Evolutionary conservation across 2,797 vertebrate species (phyloP), one percentile per base, ranked within the genome.

Genomic region (Astyanax mexicanus): DNA sequence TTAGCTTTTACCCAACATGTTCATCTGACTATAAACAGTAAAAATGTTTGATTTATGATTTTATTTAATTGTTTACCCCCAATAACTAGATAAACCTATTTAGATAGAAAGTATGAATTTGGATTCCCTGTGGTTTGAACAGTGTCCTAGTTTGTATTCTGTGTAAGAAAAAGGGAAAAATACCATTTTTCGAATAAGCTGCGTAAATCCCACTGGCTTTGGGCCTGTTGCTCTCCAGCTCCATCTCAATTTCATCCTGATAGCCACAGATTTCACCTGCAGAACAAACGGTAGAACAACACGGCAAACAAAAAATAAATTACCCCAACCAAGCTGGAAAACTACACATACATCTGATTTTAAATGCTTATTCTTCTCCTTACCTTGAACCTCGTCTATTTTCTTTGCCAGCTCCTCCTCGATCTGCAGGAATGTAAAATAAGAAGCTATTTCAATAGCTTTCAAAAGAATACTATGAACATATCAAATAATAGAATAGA

Each of bases 231-330:
- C 73, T 95, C 83, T 98, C 92, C 15, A 99, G 92, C 84, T 99
- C 96, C 11, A 92, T 90, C 82, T 99, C 97, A 12, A 99, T 99
- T 76, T 96, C 95, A 17, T 98, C 96, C 86, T 97, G 95, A 87
- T 95, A 99, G 75, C 84, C 91, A 1, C 92, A 93, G 83, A 99
- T 95, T 85, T 96, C 95, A 78, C 94, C 95, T 96, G 83, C 44
- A 77, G 80, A 27, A 69, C 45, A 71, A 71, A 71, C n/a, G n/a
- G n/a, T n/a, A n/a, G n/a, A n/a, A n/a, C 27, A 23, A 57, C 29
- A 40, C 23, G n/a, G 19, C 0, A 37, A n/a, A 72, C 45, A 55
- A 37, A n/a, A 21, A 67, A 40, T 49, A n/a, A 35, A 45, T 49
- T 4, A 32, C 17, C 2, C 15, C 13, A 45, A 45, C 3, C 44